Evolutionary conservation across 2,888 invertebrate species (phyloP), one percentile per base, ranked within the genome.

Genomic region (Shargacucullia verbasci): DNA sequence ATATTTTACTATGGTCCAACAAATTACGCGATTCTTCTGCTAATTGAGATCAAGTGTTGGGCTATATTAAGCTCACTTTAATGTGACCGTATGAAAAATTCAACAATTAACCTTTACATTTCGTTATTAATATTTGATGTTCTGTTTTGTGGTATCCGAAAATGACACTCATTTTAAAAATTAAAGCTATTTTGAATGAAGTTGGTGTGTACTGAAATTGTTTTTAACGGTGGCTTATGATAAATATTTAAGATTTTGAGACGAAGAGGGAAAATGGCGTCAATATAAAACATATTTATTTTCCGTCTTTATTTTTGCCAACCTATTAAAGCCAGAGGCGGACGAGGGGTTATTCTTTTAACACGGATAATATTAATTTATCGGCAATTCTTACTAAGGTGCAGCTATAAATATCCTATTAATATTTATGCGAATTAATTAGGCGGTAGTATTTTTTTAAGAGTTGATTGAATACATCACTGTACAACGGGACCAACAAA

Each of bases 1-100:
- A 75, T 77, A 76, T 76, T 76, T 76, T 74, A 87, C 85, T 84
- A 80, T 76, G 79, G 74, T 80, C 59, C 70, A 74, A 79, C 78
- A 82, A 86, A 67, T 85, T 84, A 78, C 81, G 79, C 81, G 83
- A 80, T 83, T 82, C 56, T 65, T 67, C 63, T 46, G 33, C 34
- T 71, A 77, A 74, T 71, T 63, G 64, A 63, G 66, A 70, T 61
- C 75, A 67, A 74, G 56, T 70, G 59, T 59, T 50, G 44, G 40
- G 33, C 62, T 77, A 60, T 13, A 66, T 70, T 66, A 62, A 44
- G 44, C 40, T 34, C 50, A 14, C n/a, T 39, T 63, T 60, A 70
- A 76, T 63, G 60, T 44, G 40, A 15, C 41, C n/a, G 34, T 37
- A 40, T 53, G 15, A 56, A 76, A 57, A 52, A 69, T 61, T 75